Conservation (phyloP, 2,888 invertebrate genomes). For the Drosophila anceps region DNA sequence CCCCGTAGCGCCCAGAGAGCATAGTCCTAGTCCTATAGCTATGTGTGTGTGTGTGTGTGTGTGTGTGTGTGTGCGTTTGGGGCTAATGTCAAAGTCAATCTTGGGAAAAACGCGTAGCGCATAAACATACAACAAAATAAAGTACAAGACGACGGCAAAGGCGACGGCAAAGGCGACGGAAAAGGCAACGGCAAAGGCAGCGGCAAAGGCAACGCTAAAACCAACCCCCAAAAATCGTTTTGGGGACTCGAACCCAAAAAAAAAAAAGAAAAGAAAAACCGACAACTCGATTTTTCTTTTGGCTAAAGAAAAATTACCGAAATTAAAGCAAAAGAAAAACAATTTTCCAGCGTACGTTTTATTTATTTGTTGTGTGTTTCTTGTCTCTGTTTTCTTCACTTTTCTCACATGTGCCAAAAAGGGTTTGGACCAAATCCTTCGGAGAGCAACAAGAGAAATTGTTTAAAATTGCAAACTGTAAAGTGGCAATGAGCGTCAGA, state of each 20-base stretch:
- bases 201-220: conserved; percentile 37
- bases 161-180: conserved; percentile 27
- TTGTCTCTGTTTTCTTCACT: neutral
- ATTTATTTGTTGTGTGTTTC: conserved; percentile 21
- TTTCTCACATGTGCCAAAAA: conserved; percentile 52
- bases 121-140: conserved; percentile 75
- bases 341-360: conserved; percentile 68
- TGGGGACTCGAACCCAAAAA: conserved; percentile 49
- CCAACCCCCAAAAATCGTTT: conserved; percentile 56
- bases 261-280: conserved; percentile 43
- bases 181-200: conserved; percentile 39
- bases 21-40: conserved; percentile 23
- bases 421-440: conserved; percentile 58
- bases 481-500: conserved; percentile 60
- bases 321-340: conserved; percentile 82
- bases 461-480: conserved; percentile 64
- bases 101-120: conserved; percentile 81
- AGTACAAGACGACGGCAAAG: conserved; percentile 55
- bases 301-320: conserved; percentile 79
- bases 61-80: conserved; percentile 56
- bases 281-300: conserved; percentile 80
- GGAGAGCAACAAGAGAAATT: conserved; percentile 76
- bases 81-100: conserved; percentile 83
- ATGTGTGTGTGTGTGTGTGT: conserved; percentile 26
- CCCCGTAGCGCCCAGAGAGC: conserved; percentile 55